Evolutionary conservation across 2,888 invertebrate species (phyloP).

Genomic region (Girardia tigrina): DNA sequence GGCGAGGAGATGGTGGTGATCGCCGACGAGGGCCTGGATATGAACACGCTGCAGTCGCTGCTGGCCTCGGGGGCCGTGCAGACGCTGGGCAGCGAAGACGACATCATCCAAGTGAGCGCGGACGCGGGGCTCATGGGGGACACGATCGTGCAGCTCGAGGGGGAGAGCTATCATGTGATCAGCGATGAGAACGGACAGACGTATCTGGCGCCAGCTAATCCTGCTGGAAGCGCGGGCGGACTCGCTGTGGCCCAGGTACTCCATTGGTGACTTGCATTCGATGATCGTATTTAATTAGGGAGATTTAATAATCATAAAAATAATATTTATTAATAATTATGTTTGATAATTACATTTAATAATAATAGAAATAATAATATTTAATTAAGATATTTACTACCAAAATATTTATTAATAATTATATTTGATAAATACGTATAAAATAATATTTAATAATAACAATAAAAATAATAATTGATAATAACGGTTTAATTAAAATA

Average conservation of each 20-base stretch:
- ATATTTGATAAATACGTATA: too few species aligned
- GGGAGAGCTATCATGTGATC: not conserved
- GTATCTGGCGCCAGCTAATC: not conserved
- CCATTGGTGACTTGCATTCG: too few species aligned
- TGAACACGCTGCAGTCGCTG: not conserved
- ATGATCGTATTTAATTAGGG: too few species aligned
- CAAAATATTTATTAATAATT: too few species aligned
- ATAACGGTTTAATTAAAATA: too few species aligned
- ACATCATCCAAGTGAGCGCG: not conserved
- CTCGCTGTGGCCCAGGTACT: not conserved
- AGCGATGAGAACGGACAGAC: constrained; percentile 5
- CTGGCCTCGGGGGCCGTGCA: not conserved
- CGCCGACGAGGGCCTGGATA: not conserved
- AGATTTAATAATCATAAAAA: too few species aligned
- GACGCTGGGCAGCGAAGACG: not conserved
- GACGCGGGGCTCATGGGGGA: not conserved
- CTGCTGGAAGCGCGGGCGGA: not conserved
- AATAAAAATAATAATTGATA: too few species aligned
- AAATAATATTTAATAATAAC: too few species aligned
- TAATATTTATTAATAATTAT: too few species aligned
- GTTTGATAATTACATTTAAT: too few species aligned
- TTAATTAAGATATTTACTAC: too few species aligned
- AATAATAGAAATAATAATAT: too few species aligned
- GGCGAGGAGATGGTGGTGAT: constrained; percentile 13
- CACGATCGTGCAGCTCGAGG: not conserved